Base-by-base conservation (phyloP, 30 jellyfish, hydroid and myxozoan genomes). In the Mastigias papua region DNA sequence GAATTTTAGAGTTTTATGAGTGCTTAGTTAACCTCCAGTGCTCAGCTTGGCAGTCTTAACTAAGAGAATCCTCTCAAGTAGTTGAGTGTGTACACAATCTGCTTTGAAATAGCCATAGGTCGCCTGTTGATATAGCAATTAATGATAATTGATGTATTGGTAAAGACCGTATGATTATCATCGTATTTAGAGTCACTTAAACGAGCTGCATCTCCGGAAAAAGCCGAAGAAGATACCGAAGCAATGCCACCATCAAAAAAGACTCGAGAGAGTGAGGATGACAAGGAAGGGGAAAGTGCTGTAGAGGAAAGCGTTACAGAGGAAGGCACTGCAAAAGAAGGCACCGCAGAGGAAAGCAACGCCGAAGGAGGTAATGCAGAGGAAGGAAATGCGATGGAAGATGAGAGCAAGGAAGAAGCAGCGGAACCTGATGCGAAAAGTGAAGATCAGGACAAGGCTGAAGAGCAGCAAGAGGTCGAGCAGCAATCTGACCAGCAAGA, bases 151-250 rank as follows among this genome's bases (percentile, higher is more conserved):
- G n/a, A n/a, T n/a, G n/a, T n/a, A 42, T 42, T 42, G 54, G 7
- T 42, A 42, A 42, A 42, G 0, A 4, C 13, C 13, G 17, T 16
- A 7, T 54, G 27, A 54, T 54, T 54, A 5, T 54, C 17, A 13
- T 34, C 63, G 16, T 10, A 21, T 49, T 1, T 46, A 80, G 90
- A 63, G 63, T 80, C 90, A 35, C 50, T 80, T 49, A 80, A 80
- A 48, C 78, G 90, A 34, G 90, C 90, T 61, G 90, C 90, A 19
- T 80, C 90, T 9, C 86, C 91, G 0, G 91, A 32, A 69, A 84
- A 69, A 20, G 34, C 86, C 5, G 86, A 75, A 34, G 85, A 76
- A 61, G 74, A 69, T 30, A 48, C 48, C 19, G 92, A 78, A 13
- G 35, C 74, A 63, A 4, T 63, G 19, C 87, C 86, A 20, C 81